Evolutionary conservation across 37 sponge, comb jelly and placozoan species (phyloP).

Genomic region (Bolinopsis microptera): DNA sequence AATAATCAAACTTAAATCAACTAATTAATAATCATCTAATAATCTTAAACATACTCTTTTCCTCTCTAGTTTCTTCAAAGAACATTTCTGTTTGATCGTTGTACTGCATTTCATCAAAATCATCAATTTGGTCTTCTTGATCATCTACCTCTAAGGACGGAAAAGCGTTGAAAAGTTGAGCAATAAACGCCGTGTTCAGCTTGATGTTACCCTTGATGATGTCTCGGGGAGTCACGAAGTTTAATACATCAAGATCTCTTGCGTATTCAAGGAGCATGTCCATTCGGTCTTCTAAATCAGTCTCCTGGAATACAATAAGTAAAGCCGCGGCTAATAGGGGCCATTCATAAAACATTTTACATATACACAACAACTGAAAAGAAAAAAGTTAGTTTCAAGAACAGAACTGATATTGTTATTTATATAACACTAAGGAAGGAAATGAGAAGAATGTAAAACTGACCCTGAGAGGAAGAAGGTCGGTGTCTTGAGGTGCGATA

Average conservation of each 20-base stretch:
- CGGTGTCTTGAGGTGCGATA: constrained; percentile 50
- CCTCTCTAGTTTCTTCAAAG: constrained; percentile 40
- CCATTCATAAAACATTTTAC: no score
- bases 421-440: no score
- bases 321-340: neutral
- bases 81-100: neutral
- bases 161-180: constrained; percentile 34
- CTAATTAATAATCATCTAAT: no score
- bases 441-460: neutral
- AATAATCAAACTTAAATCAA: no score
- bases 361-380: neutral
- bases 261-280: constrained; percentile 34
- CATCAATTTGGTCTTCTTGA: neutral
- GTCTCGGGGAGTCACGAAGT: constrained; percentile 22
- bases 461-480: constrained; percentile 35
- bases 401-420: neutral
- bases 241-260: neutral
- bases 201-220: constrained; percentile 57
- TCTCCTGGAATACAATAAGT: neutral
- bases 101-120: constrained; percentile 17
- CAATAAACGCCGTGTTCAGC: constrained; percentile 43
- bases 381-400: neutral
- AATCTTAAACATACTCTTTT: no score
- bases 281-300: neutral
- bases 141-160: constrained; percentile 17